Conservation (phyloP, 1,140 invertebrate genomes). For the Pectinophora gossypiella region DNA sequence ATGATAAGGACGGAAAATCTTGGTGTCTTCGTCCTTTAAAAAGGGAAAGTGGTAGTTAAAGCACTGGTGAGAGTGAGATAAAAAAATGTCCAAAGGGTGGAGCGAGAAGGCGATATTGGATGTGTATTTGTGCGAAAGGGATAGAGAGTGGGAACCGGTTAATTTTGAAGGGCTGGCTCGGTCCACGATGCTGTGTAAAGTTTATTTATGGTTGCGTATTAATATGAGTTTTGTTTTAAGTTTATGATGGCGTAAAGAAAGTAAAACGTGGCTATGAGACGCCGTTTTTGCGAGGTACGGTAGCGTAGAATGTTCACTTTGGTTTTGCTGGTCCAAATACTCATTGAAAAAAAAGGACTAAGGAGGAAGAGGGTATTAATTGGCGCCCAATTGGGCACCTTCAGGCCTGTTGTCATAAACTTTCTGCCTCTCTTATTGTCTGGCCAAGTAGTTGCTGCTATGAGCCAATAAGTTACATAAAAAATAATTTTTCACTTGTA, state of each 20-base stretch:
- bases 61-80: constrained; percentile 68
- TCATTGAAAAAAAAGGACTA: too few species aligned
- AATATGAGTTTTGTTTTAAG: not conserved
- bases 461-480: too few species aligned
- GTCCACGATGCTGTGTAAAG: not conserved
- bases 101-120: constrained; percentile 28
- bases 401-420: too few species aligned
- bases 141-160: constrained; percentile 55
- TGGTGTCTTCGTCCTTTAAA: constrained; percentile 72
- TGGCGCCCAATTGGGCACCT: too few species aligned
- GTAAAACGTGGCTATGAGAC: not conserved
- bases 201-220: constrained; percentile 1
- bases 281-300: too few species aligned
- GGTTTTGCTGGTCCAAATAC: too few species aligned
- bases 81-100: constrained; percentile 65
- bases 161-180: constrained; percentile 67
- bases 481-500: too few species aligned
- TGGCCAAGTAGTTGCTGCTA: too few species aligned
- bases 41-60: constrained; percentile 70
- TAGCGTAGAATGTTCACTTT: too few species aligned
- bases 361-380: too few species aligned
- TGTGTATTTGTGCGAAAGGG: constrained; percentile 24
- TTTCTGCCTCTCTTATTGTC: too few species aligned
- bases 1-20: constrained; percentile 24
- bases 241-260: not conserved